Percentiles rank a stretch among this genome's conserved stretches.
phyloP scores from a whole-genome alignment of 2,797 vertebrate species.

The Enteromius fasciolatus region DNA sequence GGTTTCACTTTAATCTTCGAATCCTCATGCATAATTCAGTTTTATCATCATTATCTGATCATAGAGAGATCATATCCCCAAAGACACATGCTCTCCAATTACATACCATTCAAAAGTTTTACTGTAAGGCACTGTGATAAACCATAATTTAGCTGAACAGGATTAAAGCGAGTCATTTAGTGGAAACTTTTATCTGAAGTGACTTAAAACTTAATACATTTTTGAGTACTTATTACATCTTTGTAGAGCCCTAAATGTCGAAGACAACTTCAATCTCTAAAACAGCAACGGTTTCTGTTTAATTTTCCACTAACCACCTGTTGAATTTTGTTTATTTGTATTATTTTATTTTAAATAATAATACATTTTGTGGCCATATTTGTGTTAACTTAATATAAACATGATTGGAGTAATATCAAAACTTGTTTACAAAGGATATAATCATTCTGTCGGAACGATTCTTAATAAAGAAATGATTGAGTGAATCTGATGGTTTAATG shows the following conservation, averaged over 20 bases:
- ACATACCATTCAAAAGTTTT: neutral
- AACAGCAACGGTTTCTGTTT: neutral
- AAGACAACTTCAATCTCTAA: neutral
- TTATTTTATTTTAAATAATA: neutral
- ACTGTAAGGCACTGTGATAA: neutral
- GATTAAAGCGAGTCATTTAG: slow-evolving; percentile 6
- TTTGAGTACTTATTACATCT: no score
- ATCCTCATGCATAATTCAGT: slow-evolving; percentile 50
- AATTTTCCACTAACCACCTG: slow-evolving; percentile 7
- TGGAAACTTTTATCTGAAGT: slow-evolving; percentile 47
- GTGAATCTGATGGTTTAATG: neutral
- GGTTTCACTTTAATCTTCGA: slow-evolving; percentile 30
- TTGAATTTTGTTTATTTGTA: neutral
- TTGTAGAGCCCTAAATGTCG: neutral
- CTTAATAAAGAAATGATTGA: neutral
- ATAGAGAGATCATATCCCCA: slow-evolving; percentile 46
- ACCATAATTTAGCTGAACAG: neutral
- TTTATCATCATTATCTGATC: slow-evolving; percentile 40
- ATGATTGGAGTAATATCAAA: neutral
- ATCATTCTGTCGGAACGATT: neutral
- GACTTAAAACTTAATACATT: neutral
- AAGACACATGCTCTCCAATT: slow-evolving; percentile 3
- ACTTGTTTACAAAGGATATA: neutral
- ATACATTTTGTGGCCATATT: neutral
- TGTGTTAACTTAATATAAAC: neutral